phyloP scores from a whole-genome alignment of 2,113 vertebrate species.

The Aythya baeri region DNA sequence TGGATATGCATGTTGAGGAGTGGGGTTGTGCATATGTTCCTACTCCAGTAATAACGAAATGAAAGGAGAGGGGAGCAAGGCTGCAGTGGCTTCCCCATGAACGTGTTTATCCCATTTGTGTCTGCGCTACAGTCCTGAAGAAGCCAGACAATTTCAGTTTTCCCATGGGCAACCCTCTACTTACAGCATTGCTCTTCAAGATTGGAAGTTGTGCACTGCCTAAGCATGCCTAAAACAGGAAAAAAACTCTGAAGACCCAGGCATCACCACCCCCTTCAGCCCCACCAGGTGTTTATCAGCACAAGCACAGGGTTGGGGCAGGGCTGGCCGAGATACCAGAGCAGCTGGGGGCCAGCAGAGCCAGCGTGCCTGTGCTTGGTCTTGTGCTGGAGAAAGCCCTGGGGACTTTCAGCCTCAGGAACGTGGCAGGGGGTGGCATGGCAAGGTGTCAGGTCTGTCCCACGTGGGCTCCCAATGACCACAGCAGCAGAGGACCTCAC shows the following conservation, averaged over 20 bases:
- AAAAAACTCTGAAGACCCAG: neutral
- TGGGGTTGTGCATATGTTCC: neutral
- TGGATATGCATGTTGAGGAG: fast-evolving
- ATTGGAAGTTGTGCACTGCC: neutral
- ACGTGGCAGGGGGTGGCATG: neutral
- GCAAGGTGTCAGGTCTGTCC: neutral
- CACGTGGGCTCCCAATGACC: neutral
- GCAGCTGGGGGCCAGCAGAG: neutral
- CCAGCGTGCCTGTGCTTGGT: neutral
- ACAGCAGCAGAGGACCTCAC: neutral
- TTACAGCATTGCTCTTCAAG: fast-evolving
- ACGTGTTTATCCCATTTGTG: neutral
- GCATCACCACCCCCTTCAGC: neutral
- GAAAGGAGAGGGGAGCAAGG: neutral
- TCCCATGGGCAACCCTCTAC: neutral
- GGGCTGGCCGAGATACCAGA: neutral
- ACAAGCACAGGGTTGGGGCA: neutral
- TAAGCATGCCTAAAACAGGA: fast-evolving
- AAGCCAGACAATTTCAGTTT: neutral
- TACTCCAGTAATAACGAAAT: neutral
- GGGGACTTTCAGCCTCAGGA: neutral
- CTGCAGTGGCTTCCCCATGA: neutral
- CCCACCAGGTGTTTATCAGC: neutral
- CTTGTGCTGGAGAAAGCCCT: neutral
- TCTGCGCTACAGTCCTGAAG: neutral